These are phyloP conservation scores for Coreoperca whiteheadi DNA, from an alignment of 2,113 vertebrate genomes.

Conservation along the genomic window DNA sequence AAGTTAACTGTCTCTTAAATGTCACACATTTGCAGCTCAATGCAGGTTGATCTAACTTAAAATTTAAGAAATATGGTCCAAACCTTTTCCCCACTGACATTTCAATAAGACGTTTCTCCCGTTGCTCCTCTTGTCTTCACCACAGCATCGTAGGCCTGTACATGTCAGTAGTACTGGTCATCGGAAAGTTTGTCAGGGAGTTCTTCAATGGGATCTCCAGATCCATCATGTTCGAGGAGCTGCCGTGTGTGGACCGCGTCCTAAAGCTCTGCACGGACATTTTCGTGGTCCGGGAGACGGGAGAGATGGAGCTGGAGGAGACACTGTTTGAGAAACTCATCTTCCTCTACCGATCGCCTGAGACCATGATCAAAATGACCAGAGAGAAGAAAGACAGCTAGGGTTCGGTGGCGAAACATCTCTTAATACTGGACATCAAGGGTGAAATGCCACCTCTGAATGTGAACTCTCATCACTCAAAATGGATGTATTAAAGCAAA, in stretches of 20 bases:
- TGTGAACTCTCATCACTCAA: neutral
- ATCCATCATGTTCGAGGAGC: slow-evolving; percentile 88
- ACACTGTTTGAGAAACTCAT: slow-evolving; percentile 86
- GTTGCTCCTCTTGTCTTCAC: neutral
- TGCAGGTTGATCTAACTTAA: no score
- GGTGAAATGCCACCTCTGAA: neutral
- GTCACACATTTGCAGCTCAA: no score
- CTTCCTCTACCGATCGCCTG: slow-evolving; percentile 79
- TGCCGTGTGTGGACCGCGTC: slow-evolving; percentile 84
- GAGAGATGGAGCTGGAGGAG: slow-evolving; percentile 87
- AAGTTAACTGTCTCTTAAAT: no score
- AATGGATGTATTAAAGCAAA: slow-evolving; percentile 23
- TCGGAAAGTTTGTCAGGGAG: slow-evolving; percentile 87
- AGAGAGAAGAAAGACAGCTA: slow-evolving; percentile 78
- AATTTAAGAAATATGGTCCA: no score
- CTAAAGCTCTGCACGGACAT: slow-evolving; percentile 85
- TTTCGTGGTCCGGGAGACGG: slow-evolving; percentile 83
- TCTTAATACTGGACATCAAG: neutral
- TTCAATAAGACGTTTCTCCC: no score
- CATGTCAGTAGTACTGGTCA: slow-evolving; percentile 85
- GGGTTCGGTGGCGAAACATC: neutral
- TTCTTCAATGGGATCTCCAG: slow-evolving; percentile 86
- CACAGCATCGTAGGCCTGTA: slow-evolving; percentile 85
- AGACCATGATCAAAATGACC: slow-evolving; percentile 85
- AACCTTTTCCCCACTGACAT: no score